Evolutionary conservation across 2,797 vertebrate genomes (phyloP).

Genomic region (Manis javanica): DNA sequence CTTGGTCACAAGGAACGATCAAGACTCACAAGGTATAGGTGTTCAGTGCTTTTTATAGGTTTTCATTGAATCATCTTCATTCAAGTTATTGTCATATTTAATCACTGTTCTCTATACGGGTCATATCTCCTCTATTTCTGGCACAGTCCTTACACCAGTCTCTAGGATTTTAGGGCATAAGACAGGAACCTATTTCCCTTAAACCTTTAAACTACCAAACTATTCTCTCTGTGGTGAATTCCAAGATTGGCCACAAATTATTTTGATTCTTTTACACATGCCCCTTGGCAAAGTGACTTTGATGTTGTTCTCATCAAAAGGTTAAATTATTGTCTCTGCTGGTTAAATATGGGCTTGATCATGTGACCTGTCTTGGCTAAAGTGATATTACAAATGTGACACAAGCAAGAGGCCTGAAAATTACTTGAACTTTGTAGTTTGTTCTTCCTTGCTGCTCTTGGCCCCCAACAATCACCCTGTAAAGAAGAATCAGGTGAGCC

Average conservation of each 20-base stretch:
- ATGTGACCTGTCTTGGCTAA: neutral
- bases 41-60: neutral
- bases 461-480: neutral
- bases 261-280: neutral
- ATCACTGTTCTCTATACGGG: neutral
- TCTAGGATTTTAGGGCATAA: neutral
- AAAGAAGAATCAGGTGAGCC: neutral
- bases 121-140: neutral
- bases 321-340: neutral
- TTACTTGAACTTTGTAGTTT: neutral
- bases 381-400: neutral
- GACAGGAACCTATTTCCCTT: neutral
- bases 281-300: neutral
- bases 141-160: neutral
- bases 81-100: slow-evolving; percentile 10
- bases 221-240: neutral
- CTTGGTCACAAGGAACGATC: neutral
- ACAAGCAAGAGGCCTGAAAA: neutral
- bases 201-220: neutral
- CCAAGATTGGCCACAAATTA: neutral
- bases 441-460: neutral
- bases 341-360: neutral
- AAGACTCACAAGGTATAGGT: neutral
- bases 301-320: neutral
- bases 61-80: neutral